Evolutionary conservation across 2,797 vertebrate species (phyloP), one percentile per base, ranked within the genome.

Genomic region (Xiphophorus birchmanni): DNA sequence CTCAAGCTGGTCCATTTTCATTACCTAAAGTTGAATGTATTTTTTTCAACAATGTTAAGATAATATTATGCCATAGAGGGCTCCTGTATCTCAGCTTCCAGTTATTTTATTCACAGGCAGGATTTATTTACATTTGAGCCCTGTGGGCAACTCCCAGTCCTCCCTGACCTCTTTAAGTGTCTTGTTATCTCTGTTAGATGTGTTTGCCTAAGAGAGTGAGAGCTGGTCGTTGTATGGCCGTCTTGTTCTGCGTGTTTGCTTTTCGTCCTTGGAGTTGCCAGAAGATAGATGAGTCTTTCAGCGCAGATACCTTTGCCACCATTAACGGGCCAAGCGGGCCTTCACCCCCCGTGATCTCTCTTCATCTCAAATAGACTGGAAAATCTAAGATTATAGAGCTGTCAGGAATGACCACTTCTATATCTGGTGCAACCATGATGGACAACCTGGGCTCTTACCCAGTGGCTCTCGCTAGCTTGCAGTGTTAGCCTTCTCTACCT

Each of bases 281-380:
- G 92, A 95, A 96, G 94, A 96, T 96, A 94, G 95, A 96, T 96
- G 94, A 92, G 91, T 82, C 89, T 91, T 87, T 90, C 87, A 87
- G 79, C 74, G 78, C 89, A 69, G 89, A 91, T 92, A 90, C 90
- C 88, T 89, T 86, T 81, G 84, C 87, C 86, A 84, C 86, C 84
- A 78, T 88, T 92, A 87, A 85, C 84, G 63, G n/a, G 26, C 65
- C 52, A 42, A 75, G 85, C 75, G 18, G 73, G 81, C 84, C 56
- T 40, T 73, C 83, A 44, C 84, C 84, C 81, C 75, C 76, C 76
- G 90, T 42, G 21, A 91, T 89, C 81, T 84, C 83, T 80, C 90
- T 88, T 92, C 88, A 91, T 91, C 92, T 93, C 83, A 91, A 92
- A 92, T 84, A 83, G 85, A 82, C 86, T 92, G 92, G 91, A 93